Percentiles rank a stretch among this genome's conserved stretches.
Evolutionary conservation across 2,797 vertebrate genomes (phyloP).

Genomic region (Smutsia temminckii): DNA sequence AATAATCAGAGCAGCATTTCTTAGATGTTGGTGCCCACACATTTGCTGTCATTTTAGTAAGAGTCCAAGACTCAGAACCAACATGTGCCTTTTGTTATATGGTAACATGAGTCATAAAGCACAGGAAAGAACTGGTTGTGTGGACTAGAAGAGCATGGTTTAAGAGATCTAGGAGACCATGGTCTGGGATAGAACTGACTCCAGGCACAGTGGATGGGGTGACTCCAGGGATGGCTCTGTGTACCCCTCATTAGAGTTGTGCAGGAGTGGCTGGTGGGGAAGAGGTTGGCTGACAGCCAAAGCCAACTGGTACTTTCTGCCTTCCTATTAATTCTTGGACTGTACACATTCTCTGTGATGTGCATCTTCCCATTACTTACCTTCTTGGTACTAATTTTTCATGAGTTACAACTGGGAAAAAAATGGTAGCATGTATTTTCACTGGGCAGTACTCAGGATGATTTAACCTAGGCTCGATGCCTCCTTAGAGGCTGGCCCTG

Average conservation of each 20-base stretch:
- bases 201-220: not conserved
- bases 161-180: not conserved
- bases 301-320: not conserved
- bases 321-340: not conserved
- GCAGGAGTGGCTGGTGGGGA: not conserved
- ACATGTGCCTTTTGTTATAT: not conserved
- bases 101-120: not conserved
- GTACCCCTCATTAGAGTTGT: not conserved
- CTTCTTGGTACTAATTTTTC: not conserved
- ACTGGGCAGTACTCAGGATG: not conserved
- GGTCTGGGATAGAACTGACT: not conserved
- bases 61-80: not conserved
- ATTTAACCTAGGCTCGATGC: not conserved
- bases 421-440: not conserved
- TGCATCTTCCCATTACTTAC: not conserved
- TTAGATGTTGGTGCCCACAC: not conserved
- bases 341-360: fast-evolving
- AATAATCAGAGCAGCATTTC: not conserved
- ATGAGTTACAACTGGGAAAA: not conserved
- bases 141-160: not conserved
- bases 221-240: not conserved
- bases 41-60: not conserved
- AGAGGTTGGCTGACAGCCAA: not conserved
- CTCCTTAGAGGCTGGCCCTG: not conserved
- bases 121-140: not conserved